Evolutionary conservation across 2,113 vertebrate genomes (phyloP), one percentile per base, ranked within the genome.

Genomic region (Sylvilagus bachmani): DNA sequence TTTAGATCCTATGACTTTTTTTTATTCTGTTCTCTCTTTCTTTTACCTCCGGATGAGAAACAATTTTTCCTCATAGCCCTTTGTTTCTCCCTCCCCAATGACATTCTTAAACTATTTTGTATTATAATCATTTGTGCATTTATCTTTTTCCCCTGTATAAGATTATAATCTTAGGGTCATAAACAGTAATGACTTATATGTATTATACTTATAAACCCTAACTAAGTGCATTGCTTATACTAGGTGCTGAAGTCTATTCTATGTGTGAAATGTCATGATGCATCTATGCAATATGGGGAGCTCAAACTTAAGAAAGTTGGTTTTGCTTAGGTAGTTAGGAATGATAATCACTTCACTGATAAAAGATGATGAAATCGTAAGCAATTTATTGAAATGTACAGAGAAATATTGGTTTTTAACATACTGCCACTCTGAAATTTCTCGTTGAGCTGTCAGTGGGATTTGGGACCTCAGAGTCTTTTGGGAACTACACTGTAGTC

Each of bases 311-410:
- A 64, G 81, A 81, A 95, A 91, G 38, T 87, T 88, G 64, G 14
- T 90, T 94, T 92, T 86, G 36, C 75, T 95, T 88, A 86, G 69
- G 79, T 93, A 79, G 44, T 33, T 95, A 78, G 66, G 95, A 84
- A 77, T 90, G 61, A 67, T 78, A 82, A 90, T 83, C 36, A 25
- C 53, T 90, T 90, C 73, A 73, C 67, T 91, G 24, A 78, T 93
- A 78, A 95, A 75, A 91, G 51, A 27, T 86, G 31, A 96, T 86
- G 31, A 16, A 69, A 77, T 90, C 58, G 53, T 89, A 94, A 58
- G 49, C 67, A 55, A 29, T 71, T 89, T 77, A 87, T 70, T 90
- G 53, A 93, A 84, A n/a, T 84, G 1, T 81, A 84, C n/a, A 55
- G 77, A 84, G 70, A 86, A 87, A 93, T 81, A 87, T 38, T 84